A percentile compares a stretch with the other conserved stretches of the same genome.
Evolutionary conservation across 2,888 invertebrate genomes (phyloP).

Genomic region (Pogonocherus hispidulus): DNA sequence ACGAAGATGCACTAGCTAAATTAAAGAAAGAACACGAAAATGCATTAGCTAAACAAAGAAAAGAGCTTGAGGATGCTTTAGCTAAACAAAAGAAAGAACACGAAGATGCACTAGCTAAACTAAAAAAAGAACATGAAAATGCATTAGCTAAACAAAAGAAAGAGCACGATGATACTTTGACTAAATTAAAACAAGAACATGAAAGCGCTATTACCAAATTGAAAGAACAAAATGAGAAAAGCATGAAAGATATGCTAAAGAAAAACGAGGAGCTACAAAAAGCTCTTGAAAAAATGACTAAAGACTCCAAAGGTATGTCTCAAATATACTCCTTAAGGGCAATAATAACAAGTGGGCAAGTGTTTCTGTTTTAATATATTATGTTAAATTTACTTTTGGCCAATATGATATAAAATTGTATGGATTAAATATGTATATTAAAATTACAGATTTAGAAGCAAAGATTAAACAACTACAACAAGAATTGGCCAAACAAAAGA

Average conservation of each 20-base stretch:
- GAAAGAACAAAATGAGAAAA: too few relatives aligned
- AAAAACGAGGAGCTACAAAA: too few relatives aligned
- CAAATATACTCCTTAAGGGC: too few relatives aligned
- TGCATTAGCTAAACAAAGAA: slow-evolving; percentile 30
- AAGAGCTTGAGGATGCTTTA: slow-evolving; percentile 29
- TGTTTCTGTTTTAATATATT: too few relatives aligned
- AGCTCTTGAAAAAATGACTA: too few relatives aligned
- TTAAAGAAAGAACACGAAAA: slow-evolving; percentile 36
- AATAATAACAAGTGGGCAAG: too few relatives aligned
- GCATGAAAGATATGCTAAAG: too few relatives aligned
- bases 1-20: slow-evolving; percentile 14
- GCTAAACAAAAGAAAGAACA: slow-evolving; percentile 8
- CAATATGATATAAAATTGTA: too few relatives aligned
- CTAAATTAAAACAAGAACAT: background rate
- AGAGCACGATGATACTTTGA: background rate
- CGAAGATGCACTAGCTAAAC: background rate
- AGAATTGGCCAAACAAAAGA: background rate
- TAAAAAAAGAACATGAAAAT: background rate
- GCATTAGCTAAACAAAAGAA: background rate
- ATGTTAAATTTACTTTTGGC: too few relatives aligned
- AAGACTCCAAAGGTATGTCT: too few relatives aligned
- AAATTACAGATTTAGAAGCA: background rate
- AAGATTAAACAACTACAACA: background rate
- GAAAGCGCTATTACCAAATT: background rate
- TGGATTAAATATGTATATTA: too few relatives aligned